phyloP scores from a whole-genome alignment of 2,797 vertebrate species.

The Serranus cabrilla region DNA sequence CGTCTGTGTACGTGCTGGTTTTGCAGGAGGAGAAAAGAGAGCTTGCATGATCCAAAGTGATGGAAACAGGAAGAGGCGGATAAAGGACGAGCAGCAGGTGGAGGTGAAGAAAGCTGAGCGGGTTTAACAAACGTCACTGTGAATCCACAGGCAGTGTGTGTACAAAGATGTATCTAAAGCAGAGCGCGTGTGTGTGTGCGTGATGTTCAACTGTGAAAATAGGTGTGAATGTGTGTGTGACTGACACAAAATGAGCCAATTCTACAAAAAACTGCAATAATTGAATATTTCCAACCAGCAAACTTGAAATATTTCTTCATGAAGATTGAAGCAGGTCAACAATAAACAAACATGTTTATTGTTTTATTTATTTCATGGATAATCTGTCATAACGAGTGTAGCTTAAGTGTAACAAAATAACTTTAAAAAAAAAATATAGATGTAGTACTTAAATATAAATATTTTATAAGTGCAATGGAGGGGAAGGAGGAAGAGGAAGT shows the following conservation, averaged over 20 bases:
- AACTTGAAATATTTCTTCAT: constrained; percentile 27
- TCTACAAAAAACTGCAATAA: constrained; percentile 36
- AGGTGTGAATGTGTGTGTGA: constrained; percentile 31
- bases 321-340: constrained; percentile 1
- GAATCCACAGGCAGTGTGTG: constrained; percentile 61
- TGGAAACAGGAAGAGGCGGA: constrained; percentile 13
- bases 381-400: constrained; percentile 43
- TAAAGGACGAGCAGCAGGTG: constrained; percentile 33
- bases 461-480: constrained; percentile 50
- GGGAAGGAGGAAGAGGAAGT: background rate
- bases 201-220: constrained; percentile 38
- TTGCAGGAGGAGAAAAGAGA: constrained; percentile 10
- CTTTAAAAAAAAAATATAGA: constrained; percentile 14
- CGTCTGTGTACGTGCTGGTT: background rate
- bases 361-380: constrained; percentile 49
- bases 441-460: constrained; percentile 10
- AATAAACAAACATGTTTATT: constrained; percentile 33
- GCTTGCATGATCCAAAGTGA: constrained; percentile 30
- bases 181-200: constrained; percentile 12
- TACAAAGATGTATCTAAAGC: constrained; percentile 50
- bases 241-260: constrained; percentile 53
- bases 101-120: constrained; percentile 36
- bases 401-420: constrained; percentile 17
- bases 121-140: constrained; percentile 51
- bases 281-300: constrained; percentile 11